A percentile compares a stretch with the other conserved stretches of the same genome.
Conservation (phyloP, 2,113 vertebrate species). For the Gracilinanus agilis region DNA sequence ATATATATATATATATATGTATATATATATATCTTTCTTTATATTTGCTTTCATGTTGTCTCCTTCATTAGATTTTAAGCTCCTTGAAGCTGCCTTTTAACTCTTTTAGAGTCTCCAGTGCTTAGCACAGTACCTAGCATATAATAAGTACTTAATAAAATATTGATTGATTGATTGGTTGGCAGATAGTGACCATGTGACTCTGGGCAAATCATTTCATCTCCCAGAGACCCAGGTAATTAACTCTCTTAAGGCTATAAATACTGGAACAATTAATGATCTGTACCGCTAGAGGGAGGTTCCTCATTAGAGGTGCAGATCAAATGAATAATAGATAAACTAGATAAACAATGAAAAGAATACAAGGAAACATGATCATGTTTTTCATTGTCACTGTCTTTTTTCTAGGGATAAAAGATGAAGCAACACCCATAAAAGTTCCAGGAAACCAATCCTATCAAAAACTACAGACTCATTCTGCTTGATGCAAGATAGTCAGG, state of each 20-base stretch:
- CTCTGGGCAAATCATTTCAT: no score
- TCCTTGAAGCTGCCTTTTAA: background rate
- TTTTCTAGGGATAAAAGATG: background rate
- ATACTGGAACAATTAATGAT: background rate
- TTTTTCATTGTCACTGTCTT: background rate
- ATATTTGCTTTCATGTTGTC: no score
- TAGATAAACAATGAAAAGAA: background rate
- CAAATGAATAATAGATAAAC: background rate
- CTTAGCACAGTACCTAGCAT: background rate
- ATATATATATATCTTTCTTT: no score
- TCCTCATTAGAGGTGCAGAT: background rate
- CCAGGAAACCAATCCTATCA: no score
- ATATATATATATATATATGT: no score
- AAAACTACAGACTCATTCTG: no score
- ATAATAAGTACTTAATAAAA: background rate
- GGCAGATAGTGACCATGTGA: background rate
- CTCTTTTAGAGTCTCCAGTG: background rate
- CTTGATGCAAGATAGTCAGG: no score
- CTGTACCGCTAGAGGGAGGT: background rate
- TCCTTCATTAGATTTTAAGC: background rate
- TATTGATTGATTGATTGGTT: background rate
- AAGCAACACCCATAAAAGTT: no score
- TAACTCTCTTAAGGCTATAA: background rate
- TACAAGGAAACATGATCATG: background rate
- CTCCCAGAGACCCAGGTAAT: background rate